Evolutionary conservation across 2,113 vertebrate species (phyloP).

Genomic region (Grallaria varia): DNA sequence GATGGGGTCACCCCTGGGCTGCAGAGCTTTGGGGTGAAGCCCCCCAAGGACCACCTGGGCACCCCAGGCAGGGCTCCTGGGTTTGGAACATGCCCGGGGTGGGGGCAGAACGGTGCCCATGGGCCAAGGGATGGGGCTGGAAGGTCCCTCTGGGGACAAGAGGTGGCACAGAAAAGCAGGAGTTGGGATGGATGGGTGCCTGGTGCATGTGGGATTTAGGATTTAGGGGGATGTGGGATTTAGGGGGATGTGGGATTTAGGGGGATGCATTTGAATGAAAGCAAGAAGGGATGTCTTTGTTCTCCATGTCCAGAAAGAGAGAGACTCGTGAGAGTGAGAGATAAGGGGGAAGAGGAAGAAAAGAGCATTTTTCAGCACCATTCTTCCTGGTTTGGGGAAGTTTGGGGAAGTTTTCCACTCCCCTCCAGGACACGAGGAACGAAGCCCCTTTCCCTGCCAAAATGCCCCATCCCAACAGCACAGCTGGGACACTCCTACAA

Average conservation of each 20-base stretch:
- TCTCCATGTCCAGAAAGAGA: neutral
- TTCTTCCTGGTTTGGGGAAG: neutral
- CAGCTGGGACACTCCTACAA: neutral
- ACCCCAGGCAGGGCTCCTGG: neutral
- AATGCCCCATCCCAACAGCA: neutral
- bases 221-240: neutral
- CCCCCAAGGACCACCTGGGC: neutral
- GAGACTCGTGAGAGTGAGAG: neutral
- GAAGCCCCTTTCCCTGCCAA: neutral
- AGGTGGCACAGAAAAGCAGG: neutral
- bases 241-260: neutral
- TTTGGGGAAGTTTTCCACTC: neutral
- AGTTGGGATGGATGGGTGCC: neutral
- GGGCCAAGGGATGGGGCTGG: neutral
- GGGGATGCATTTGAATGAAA: neutral
- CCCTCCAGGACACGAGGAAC: fast-evolving
- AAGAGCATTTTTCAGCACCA: neutral
- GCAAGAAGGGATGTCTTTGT: neutral
- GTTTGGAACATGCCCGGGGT: neutral
- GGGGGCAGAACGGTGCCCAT: neutral
- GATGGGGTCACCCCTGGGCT: neutral
- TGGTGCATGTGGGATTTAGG: neutral
- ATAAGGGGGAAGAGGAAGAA: neutral
- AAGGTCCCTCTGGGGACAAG: neutral
- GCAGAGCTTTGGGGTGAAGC: neutral